phyloP scores from a whole-genome alignment of 2,888 invertebrate genomes.

The Trissoscelio sp. region DNA sequence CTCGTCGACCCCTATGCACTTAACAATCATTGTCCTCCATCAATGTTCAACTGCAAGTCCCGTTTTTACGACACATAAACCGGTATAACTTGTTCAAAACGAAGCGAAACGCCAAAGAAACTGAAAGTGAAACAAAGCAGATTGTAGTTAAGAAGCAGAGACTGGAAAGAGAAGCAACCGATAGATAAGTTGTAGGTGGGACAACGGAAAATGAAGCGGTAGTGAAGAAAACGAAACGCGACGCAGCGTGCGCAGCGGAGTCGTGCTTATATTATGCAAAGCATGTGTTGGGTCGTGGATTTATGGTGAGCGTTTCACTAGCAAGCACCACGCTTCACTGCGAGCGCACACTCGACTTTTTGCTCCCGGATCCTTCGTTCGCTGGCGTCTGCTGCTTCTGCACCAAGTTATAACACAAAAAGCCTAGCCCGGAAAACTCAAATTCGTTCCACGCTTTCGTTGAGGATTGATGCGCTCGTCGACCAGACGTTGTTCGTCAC shows the following conservation, averaged over 20 bases:
- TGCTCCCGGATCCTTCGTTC: conserved; percentile 62
- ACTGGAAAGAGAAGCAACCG: conserved; percentile 38
- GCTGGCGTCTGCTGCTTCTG: conserved; percentile 43
- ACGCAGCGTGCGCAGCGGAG: conserved; percentile 70
- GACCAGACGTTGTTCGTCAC: neutral
- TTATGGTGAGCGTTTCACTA: conserved; percentile 81
- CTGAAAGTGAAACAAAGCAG: conserved; percentile 44
- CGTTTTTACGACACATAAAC: conserved; percentile 74
- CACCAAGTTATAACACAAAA: conserved; percentile 42
- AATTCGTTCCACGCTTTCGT: conserved; percentile 33
- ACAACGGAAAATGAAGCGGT: conserved; percentile 65
- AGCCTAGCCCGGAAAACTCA: conserved; percentile 40
- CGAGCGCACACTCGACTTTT: conserved; percentile 69
- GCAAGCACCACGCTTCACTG: conserved; percentile 74
- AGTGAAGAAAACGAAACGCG: conserved; percentile 68
- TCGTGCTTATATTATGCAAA: conserved; percentile 82
- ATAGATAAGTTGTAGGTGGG: conserved; percentile 62
- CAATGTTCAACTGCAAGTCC: conserved; percentile 27
- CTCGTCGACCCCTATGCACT: neutral
- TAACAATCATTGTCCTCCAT: conserved; percentile 45
- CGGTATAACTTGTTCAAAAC: conserved; percentile 77
- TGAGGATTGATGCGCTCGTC: neutral
- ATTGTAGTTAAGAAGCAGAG: conserved; percentile 23
- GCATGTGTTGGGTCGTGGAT: conserved; percentile 80
- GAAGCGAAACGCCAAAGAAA: conserved; percentile 63